Evolutionary conservation across 2,797 vertebrate genomes (phyloP), one percentile per base, ranked within the genome.

Genomic region (Enteromius treurensis): DNA sequence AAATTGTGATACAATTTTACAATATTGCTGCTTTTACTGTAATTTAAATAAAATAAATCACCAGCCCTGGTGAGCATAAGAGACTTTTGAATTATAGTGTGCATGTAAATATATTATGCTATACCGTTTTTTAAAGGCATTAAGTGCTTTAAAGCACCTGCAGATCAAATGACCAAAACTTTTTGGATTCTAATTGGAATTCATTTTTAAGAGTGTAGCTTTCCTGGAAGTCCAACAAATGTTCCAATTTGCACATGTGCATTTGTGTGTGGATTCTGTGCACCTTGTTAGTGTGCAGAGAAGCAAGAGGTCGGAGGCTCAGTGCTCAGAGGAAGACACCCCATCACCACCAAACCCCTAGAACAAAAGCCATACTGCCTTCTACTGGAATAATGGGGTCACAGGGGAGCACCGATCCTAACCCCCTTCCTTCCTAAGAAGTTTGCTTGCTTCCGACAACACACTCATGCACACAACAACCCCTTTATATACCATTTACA

Each of bases 371-470:
- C 65, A 69, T 51, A 80, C 82, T 42, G 51, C 67, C 85, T 84
- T 65, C 60, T 86, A 55, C 83, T 83, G 85, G 80, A 73, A 83
- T 47, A 84, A 86, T 74, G 51, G 40, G 51, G 34, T 86, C 82
- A 86, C 47, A 29, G 49, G n/a, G 76, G 26, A 79, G 45, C 53
- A 62, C 23, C 4, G 3, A 55, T 32, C 17, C 4, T n/a, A 65
- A 53, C 67, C 45, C 40, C 32, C 2, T 11, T 69, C 45, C 70
- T 17, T 65, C 40, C 23, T 15, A 34, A 21, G 53, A 15, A 60
- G 42, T 29, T 65, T 34, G 8, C 13, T 19, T 21, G 34, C 23
- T 49, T 62, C 14, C 5, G 42, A 14, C 21, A 15, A 40, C 15
- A 82, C 47, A 79, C 4, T 8, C 0, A 23, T 4, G 8, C 1